Evolutionary conservation across 2,888 invertebrate species (phyloP), one percentile per base, ranked within the genome.

Genomic region (Aphidius colemani): DNA sequence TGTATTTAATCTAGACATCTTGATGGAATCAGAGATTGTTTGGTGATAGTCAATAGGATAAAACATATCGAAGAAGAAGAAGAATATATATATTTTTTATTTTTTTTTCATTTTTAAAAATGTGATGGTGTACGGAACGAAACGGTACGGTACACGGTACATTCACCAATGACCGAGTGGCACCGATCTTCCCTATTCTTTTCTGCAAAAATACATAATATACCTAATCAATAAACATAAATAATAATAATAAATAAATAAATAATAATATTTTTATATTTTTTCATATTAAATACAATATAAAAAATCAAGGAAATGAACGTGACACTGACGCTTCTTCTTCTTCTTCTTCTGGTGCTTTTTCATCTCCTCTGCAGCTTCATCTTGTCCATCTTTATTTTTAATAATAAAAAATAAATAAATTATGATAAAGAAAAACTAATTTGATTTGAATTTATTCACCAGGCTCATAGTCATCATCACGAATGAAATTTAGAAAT

Each of bases 121-220:
- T 30, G 30, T 56, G 58, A 67, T 63, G 69, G 65, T 70, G 70
- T 67, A 63, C 68, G 69, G 71, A 66, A 74, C 70, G 66, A 70
- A 69, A 72, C 73, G 71, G 72, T 73, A 72, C 70, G 70, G 72
- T 74, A 75, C 57, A 57, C 76, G 74, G 77, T 78, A 77, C 78
- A 77, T 79, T 80, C 78, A 80, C 80, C 78, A 80, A 80, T 80
- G 80, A 81, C 79, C 80, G 80, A 80, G 79, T 79, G 80, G 78
- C 80, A 79, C 78, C 78, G 73, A 77, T 77, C 77, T 73, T 77
- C 73, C 71, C 56, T 69, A 71, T 70, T 71, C 66, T 70, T 30
- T 30, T 30, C 30, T 30, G 30, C 30, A 30, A 30, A 55, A 30
- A 30, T 30, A 30, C 30, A 30, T 30, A 30, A 30, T 10, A 9